Conservation (phyloP, 2,888 invertebrate genomes). For the Agonopterix arenella region DNA sequence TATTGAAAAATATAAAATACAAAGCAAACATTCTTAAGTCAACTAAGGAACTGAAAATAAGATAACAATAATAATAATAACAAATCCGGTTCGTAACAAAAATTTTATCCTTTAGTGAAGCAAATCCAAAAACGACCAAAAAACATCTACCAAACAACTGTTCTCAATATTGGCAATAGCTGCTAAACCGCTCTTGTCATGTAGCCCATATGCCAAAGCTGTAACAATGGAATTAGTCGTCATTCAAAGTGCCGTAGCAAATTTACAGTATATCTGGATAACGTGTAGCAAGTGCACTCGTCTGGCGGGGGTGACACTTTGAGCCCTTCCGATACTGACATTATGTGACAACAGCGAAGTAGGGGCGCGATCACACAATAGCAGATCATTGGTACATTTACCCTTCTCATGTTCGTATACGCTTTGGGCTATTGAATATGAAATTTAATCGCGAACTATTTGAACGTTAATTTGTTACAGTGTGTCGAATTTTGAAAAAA, state of each 20-base stretch:
- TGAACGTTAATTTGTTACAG: not conserved
- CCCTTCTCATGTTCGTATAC: slow-evolving; percentile 39
- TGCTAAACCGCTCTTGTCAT: slow-evolving; percentile 52
- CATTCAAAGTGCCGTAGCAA: slow-evolving; percentile 67
- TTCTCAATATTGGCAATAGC: slow-evolving; percentile 37
- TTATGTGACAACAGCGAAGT: slow-evolving; percentile 63
- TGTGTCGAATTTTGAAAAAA: too few relatives aligned
- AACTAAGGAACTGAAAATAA: too few relatives aligned
- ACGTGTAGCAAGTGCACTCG: slow-evolving; percentile 68
- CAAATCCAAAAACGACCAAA: not conserved
- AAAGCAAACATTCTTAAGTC: too few relatives aligned
- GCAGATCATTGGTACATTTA: slow-evolving; percentile 54
- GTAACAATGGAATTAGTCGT: slow-evolving; percentile 73
- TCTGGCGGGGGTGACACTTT: slow-evolving; percentile 66
- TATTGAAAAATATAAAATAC: too few relatives aligned
- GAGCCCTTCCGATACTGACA: slow-evolving; percentile 70
- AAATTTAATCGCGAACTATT: slow-evolving; percentile 13
- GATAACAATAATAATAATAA: too few relatives aligned
- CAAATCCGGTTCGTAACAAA: too few relatives aligned
- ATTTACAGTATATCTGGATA: slow-evolving; percentile 63
- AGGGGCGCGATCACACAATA: slow-evolving; percentile 58
- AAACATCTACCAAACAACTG: not conserved
- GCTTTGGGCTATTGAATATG: slow-evolving; percentile 20
- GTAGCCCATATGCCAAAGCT: slow-evolving; percentile 62
- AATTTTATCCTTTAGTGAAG: too few relatives aligned